Evolutionary conservation across 2,797 vertebrate species (phyloP), one percentile per base, ranked within the genome.

Genomic region (Peromyscus aztecus): DNA sequence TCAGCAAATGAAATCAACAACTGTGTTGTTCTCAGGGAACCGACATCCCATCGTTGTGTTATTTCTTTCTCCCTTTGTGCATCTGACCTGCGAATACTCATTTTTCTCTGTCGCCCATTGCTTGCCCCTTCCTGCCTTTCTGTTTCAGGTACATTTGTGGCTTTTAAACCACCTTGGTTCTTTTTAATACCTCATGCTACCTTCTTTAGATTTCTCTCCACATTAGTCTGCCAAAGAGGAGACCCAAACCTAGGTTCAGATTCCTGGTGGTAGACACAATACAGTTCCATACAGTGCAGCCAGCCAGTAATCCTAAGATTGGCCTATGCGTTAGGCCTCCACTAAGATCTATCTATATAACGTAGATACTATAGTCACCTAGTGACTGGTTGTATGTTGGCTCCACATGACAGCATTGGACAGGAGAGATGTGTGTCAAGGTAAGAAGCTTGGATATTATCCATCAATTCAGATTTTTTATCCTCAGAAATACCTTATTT

Each of bases 141-240:
- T 84, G 23, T 63, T 40, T 76, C 29, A 2, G 10, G 61, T 43
- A 76, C 52, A 10, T 59, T 55, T 31, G 27, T 49, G 75, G 37
- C 40, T 73, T 88, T 84, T 29, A n/a, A 90, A 92, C 34, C 89
- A 9, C 59, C 14, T 57, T 40, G 31, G 59, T 85, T 24, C 27
- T 55, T 75, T 73, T 85, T 88, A 75, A 14, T 17, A 55, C 88
- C 69, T 82, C 78, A 6, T 61, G 43, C 55, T 87, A 34, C 34
- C 9, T 77, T 94, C 67, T 29, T 97, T 69, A 21, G 87, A n/a
- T 92, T 94, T 95, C 4, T 78, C 7, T 89, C 76, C 14, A 8
- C 40, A 6, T 55, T 89, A 78, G 61, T n/a, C n/a, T 23, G 24
- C 86, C 34, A 67, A 94, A 55, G 52, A 55, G 31, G 23, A 84